Evolutionary conservation across 2,113 vertebrate species (phyloP).

Genomic region (Nesospiza acunhae): DNA sequence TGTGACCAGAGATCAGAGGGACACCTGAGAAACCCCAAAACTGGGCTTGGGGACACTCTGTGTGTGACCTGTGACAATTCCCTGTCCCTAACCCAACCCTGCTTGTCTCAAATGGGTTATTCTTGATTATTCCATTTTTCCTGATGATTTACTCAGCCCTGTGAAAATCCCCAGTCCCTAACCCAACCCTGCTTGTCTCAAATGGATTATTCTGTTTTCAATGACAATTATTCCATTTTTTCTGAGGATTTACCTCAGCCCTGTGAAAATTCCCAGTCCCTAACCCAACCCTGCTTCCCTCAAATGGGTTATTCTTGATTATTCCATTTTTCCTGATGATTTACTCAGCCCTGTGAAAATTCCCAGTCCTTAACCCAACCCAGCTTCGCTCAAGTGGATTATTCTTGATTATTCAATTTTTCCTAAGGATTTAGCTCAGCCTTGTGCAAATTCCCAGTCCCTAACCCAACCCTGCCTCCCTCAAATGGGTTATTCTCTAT

Average conservation of each 20-base stretch:
- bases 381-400: neutral
- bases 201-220: too few relatives aligned
- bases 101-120: neutral
- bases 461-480: neutral
- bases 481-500: rapidly evolving
- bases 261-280: too few relatives aligned
- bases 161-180: rapidly evolving
- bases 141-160: rapidly evolving
- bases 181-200: neutral
- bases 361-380: neutral
- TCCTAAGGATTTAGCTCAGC: rapidly evolving
- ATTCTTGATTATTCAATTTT: rapidly evolving
- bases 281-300: neutral
- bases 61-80: neutral
- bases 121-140: rapidly evolving
- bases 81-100: neutral
- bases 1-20: rapidly evolving
- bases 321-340: neutral
- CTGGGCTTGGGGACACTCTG: neutral
- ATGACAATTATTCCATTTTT: rapidly evolving
- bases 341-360: neutral
- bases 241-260: neutral
- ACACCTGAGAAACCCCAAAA: neutral
- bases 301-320: too few relatives aligned
- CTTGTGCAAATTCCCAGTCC: rapidly evolving